Base-by-base conservation (phyloP, 2,113 vertebrate genomes). In the Anoplopoma fimbria region DNA sequence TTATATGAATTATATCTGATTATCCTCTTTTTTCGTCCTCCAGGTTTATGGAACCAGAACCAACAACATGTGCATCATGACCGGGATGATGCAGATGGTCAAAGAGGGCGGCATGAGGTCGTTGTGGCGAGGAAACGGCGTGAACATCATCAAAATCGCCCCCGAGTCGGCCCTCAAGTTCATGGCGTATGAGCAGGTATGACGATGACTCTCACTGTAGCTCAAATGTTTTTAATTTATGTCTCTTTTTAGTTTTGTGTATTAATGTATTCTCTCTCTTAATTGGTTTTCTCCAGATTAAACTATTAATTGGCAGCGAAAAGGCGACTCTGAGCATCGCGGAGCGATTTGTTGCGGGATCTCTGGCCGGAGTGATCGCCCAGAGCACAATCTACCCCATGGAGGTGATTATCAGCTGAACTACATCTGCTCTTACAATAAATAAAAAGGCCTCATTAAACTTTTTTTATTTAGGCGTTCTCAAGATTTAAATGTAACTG, bases 311-410 rank as follows among this genome's bases (percentile, higher is more conserved):
- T 1, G 96, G 97, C 23, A 96, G 93, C 0, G 96, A 98, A 76
- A 96, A 96, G 71, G 95, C 96, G 25, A 96, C 96, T 0, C 91
- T 99, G 81, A 94, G 95, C 84, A 97, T 99, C 76, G 83, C 95
- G 0, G 97, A 99, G 89, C 90, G 98, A 1, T 95, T 99, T 0
- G 86, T 97, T 0, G 98, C 98, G 0, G 98, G 98, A 0, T 99
- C 98, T 45, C 76, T 99, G 90, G 98, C 98, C 0, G 98, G 98
- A 25, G 96, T 96, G 64, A 96, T 97, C 1, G 98, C 98, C 0
- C 98, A 99, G 94, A 99, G 97, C 90, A 95, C 97, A 70, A 99
- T 99, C 92, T 99, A 99, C 90, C 98, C 98, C 0, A 99, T 99
- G 97, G 98, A 99, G 96, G 98, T 99, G 90, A 96, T 93, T 53